Conservation (phyloP, 2,797 vertebrate genomes). For the Chaetophractus vellerosus region DNA sequence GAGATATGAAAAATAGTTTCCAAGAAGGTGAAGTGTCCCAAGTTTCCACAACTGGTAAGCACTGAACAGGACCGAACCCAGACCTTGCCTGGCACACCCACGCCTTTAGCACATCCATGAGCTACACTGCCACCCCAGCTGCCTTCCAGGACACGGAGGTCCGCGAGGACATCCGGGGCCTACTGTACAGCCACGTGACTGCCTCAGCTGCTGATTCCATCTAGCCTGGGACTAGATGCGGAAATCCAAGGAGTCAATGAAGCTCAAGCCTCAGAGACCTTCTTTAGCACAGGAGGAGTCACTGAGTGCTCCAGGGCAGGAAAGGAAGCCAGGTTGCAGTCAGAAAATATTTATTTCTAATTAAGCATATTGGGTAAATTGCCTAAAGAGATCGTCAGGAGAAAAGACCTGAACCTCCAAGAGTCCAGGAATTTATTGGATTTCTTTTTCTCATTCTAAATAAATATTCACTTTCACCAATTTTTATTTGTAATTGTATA, state of each 20-base stretch:
- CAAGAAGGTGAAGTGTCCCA: background rate
- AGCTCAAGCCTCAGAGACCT: no score
- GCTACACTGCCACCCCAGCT: rapidly evolving
- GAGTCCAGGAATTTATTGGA: background rate
- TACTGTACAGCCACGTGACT: background rate
- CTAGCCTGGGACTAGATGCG: background rate
- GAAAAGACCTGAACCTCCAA: background rate
- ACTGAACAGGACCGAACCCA: background rate
- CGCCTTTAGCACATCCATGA: rapidly evolving
- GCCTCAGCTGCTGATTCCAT: background rate
- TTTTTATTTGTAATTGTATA: background rate
- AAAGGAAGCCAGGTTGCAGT: background rate
- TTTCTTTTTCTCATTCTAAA: background rate
- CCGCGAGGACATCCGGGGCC: rapidly evolving
- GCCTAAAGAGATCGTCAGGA: background rate
- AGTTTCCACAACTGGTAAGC: background rate
- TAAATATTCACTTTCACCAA: background rate
- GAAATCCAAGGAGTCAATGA: background rate
- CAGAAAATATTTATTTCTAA: background rate
- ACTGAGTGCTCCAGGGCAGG: rapidly evolving
- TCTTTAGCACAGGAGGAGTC: no score
- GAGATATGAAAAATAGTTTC: background rate
- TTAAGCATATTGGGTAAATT: background rate
- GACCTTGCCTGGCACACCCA: background rate
- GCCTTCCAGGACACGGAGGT: rapidly evolving